These are phyloP conservation scores for Eulemur rufifrons DNA, from an alignment of 2,113 vertebrate genomes.

Conservation along the genomic window DNA sequence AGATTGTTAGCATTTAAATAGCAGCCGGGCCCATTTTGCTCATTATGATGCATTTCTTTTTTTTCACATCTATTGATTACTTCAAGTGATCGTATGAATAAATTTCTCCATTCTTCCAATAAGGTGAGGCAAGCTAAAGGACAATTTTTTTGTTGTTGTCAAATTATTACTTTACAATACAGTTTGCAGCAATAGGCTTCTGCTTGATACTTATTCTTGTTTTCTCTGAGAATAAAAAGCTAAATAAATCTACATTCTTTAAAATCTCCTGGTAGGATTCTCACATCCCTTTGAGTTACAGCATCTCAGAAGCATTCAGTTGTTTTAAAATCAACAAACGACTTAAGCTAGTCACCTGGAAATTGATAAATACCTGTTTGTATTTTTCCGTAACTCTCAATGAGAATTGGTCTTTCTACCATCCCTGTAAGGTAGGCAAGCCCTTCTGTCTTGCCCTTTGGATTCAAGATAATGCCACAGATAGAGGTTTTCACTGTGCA, in stretches of 20 bases:
- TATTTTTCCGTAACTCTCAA: neutral
- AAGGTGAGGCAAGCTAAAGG: neutral
- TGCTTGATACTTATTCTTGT: constrained; percentile 16
- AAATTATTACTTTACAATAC: neutral
- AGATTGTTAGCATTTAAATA: neutral
- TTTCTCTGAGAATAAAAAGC: neutral
- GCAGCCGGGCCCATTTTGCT: neutral
- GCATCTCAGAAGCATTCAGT: neutral
- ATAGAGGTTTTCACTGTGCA: neutral
- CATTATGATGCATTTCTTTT: neutral
- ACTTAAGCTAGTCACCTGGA: neutral
- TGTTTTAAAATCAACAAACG: constrained; percentile 3
- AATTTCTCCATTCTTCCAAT: neutral
- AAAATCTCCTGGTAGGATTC: neutral
- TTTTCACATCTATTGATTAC: neutral
- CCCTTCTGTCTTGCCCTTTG: neutral
- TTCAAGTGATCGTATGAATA: neutral
- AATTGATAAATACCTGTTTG: neutral
- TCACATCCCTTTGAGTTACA: neutral
- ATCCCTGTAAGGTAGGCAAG: too few relatives aligned
- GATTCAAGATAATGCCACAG: neutral
- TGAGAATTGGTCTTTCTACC: neutral
- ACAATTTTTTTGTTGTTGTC: neutral
- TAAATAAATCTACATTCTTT: constrained; percentile 33
- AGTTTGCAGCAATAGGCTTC: neutral